A percentile compares a stretch with the other conserved stretches of the same genome.
Conservation (phyloP, 2,113 vertebrate species). For the Scalopus aquaticus region DNA sequence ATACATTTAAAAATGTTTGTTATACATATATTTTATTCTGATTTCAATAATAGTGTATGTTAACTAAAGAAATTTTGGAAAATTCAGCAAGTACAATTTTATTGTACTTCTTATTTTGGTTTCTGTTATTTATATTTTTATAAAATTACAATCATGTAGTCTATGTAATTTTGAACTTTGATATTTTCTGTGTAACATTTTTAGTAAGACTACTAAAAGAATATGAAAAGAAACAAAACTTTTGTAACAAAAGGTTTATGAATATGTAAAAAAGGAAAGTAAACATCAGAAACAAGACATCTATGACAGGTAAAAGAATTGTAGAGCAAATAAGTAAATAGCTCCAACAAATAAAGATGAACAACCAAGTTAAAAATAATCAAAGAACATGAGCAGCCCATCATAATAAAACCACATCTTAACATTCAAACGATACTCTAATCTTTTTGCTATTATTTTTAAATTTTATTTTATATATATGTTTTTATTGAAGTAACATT, state of each 20-base stretch:
- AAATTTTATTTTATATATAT: too few relatives aligned
- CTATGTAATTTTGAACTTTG: background rate
- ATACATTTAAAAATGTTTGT: background rate
- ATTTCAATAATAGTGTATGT: background rate
- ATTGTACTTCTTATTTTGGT: background rate
- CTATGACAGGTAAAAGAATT: background rate
- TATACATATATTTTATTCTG: background rate
- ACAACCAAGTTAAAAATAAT: background rate
- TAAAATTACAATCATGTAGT: background rate
- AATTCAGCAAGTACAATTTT: background rate
- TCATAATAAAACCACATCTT: background rate
- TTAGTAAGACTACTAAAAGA: background rate
- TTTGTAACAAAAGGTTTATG: background rate
- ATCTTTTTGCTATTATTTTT: background rate
- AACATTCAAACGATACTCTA: background rate
- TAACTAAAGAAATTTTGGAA: background rate
- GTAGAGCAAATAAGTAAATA: background rate
- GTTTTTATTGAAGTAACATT: too few relatives aligned
- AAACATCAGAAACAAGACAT: constrained; percentile 19
- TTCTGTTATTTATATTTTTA: constrained; percentile 24
- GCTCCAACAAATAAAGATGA: background rate
- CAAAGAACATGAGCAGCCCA: background rate
- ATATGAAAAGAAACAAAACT: background rate
- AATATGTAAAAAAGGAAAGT: background rate
- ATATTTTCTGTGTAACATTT: constrained; percentile 2